Percentiles rank a stretch among this genome's conserved stretches.
Evolutionary conservation across 1,140 invertebrate species (phyloP).

Genomic region (Trichonephila clavipes): DNA sequence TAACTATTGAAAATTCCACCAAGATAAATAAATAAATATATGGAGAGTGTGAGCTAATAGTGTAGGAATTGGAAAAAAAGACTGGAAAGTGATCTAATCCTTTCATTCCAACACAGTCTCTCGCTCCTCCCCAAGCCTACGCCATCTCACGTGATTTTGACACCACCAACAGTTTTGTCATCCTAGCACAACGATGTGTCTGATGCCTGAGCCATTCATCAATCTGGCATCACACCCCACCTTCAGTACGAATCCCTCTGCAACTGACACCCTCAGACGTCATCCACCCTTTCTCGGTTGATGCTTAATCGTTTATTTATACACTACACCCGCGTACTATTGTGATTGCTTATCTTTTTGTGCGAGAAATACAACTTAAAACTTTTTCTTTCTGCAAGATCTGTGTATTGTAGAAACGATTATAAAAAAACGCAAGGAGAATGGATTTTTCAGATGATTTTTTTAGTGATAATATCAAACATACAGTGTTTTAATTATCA

Average conservation of each 20-base stretch:
- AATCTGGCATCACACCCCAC: not conserved
- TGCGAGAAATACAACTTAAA: not conserved
- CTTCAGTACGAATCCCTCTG: not conserved
- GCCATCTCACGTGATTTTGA: not conserved
- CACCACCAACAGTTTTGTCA: not conserved
- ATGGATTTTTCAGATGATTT: no score
- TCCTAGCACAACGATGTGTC: not conserved
- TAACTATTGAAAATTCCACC: no score
- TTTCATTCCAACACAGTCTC: not conserved
- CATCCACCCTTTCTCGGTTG: not conserved
- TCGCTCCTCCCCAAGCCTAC: not conserved
- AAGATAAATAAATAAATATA: no score
- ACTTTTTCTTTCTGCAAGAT: not conserved
- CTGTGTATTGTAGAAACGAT: no score
- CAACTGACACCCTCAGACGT: not conserved
- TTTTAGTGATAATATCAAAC: no score
- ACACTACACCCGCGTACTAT: not conserved
- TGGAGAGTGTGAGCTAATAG: no score
- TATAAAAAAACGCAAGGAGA: no score
- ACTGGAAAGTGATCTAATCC: not conserved
- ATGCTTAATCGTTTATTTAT: conserved; percentile 20
- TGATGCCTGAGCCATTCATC: not conserved
- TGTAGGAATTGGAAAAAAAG: no score
- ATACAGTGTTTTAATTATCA: no score
- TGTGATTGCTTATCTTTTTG: not conserved